Conservation (phyloP, 2,888 invertebrate species). For the Calameuta filiformis region DNA sequence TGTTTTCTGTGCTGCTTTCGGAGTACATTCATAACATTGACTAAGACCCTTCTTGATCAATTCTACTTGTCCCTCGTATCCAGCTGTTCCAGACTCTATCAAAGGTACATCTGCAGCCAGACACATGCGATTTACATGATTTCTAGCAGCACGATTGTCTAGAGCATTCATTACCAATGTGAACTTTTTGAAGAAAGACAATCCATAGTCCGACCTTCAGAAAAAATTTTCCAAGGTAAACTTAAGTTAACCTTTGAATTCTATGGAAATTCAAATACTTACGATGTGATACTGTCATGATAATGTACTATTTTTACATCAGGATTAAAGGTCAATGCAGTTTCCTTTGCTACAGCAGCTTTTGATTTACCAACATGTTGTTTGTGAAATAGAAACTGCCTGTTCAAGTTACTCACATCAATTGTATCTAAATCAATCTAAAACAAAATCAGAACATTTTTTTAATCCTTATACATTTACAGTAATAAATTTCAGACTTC, state of each 20-base stretch:
- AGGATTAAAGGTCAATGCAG: constrained; percentile 89
- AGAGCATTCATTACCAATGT: constrained; percentile 94
- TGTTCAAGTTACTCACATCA: constrained; percentile 98
- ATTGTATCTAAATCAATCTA: constrained; percentile 99
- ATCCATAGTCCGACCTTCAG: constrained; percentile 87
- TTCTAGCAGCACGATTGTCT: constrained; percentile 95
- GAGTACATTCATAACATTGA: constrained; percentile 97
- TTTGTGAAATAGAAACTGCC: constrained; percentile 98
- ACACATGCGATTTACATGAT: constrained; percentile 99
- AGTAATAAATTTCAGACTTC: not conserved
- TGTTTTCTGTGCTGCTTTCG: constrained; percentile 89
- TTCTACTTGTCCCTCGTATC: constrained; percentile 97
- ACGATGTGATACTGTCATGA: constrained; percentile 95
- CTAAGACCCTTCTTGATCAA: constrained; percentile 86
- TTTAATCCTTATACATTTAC: not conserved
- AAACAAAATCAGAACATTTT: constrained; percentile 56
- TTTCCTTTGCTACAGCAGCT: constrained; percentile 90
- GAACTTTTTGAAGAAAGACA: constrained; percentile 92
- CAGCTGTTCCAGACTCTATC: constrained; percentile 97
- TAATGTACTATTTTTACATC: constrained; percentile 88
- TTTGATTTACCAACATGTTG: constrained; percentile 99
- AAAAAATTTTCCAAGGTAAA: constrained; percentile 16
- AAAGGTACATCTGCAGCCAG: constrained; percentile 93
- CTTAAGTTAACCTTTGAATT: not conserved
- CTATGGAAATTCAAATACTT: constrained; percentile 53